phyloP scores from a whole-genome alignment of 2,113 vertebrate species.

The Noturus placidus region DNA sequence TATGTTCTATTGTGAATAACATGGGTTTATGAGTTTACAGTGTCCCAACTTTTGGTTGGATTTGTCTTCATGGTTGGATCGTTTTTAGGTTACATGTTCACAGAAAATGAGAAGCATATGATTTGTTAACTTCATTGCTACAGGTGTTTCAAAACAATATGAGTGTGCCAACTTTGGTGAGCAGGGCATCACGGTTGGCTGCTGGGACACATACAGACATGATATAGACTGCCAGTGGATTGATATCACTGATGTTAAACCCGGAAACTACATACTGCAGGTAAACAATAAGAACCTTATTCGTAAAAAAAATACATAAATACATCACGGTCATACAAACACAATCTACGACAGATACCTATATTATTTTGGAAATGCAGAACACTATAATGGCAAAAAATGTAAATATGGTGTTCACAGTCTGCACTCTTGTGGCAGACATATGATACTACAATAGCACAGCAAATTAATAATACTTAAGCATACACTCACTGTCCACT shows the following conservation, averaged over 20 bases:
- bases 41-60: too few relatives aligned
- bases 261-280: conserved; percentile 97
- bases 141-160: conserved; percentile 90
- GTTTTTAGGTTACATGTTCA: neutral
- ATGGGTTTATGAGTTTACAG: too few relatives aligned
- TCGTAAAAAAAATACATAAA: neutral
- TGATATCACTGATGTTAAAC: conserved; percentile 91
- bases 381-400: conserved; percentile 4
- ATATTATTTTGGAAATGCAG: neutral
- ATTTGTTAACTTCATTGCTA: conserved; percentile 10
- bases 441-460: conserved; percentile 8
- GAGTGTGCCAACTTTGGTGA: conserved; percentile 99
- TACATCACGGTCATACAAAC: neutral
- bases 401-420: neutral
- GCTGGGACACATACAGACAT: conserved; percentile 95
- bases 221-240: conserved; percentile 99
- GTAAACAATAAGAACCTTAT: conserved; percentile 60
- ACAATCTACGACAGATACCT: neutral
- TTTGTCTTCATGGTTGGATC: neutral
- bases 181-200: conserved; percentile 96
- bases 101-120: neutral
- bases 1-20: too few relatives aligned
- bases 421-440: conserved; percentile 39
- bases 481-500: too few relatives aligned
- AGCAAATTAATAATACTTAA: neutral